Evolutionary conservation across 2,797 vertebrate species (phyloP), one percentile per base, ranked within the genome.

Genomic region (Agapornis canus): DNA sequence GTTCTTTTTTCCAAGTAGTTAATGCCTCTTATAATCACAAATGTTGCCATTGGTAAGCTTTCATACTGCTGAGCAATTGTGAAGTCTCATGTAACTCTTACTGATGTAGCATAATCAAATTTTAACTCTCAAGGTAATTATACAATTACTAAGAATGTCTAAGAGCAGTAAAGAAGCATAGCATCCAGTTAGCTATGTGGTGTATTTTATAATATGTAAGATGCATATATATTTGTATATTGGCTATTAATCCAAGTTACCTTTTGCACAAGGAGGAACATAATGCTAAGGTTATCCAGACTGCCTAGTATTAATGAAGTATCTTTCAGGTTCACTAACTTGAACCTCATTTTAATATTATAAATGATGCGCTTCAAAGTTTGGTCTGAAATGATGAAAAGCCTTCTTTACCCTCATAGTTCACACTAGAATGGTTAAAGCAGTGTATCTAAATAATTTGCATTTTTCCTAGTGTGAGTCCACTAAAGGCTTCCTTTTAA

Each of bases 181-280:
- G n/a, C 59, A 73, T 79, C 47, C 54, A 18, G 2, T 86, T 88
- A 92, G 35, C 27, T 2, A 3, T 61, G 23, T 56, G 73, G 23
- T 15, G 1, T 70, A n/a, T 70, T 78, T 78, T 87, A 35, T 37
- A 64, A 31, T 26, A 25, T 26, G 12, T 45, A 49, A 63, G 18
- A 35, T 40, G 68, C 8, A 3, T 45, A 17, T 14, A 3, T 75
- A 40, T 72, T 60, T 76, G 6, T 82, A 4, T 71, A 23, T 61
- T 9, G 2, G 7, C 54, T 86, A 20, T 64, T 92, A 71, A 64
- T 90, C 65, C 76, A 83, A 39, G 29, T 76, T 95, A 61, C 25
- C 31, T 89, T 95, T 96, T 93, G 77, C 86, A 86, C 25, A 40
- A 72, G 31, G 79, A 92, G 29, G 40, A 90, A 70, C 45, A 65